phyloP scores from a whole-genome alignment of 2,113 vertebrate species.

The Cyphomyrus plagiostoma region DNA sequence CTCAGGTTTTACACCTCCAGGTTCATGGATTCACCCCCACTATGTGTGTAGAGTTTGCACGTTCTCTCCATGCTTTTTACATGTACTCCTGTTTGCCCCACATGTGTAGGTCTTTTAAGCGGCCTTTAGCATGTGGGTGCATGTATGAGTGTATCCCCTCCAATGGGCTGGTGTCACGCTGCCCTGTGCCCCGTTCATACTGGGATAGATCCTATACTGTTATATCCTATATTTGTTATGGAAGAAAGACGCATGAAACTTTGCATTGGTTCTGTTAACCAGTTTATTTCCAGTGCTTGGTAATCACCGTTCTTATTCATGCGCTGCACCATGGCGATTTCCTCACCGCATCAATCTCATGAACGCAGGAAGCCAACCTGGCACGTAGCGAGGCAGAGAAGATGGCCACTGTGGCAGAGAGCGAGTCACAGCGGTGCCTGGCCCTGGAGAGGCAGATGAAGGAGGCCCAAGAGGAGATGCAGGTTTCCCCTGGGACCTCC shows the following conservation, averaged over 20 bases:
- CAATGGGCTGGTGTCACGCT: not conserved
- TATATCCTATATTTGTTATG: not conserved
- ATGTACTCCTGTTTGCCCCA: not conserved
- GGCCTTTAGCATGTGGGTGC: not conserved
- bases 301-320: not conserved
- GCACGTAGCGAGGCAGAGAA: conserved; percentile 63
- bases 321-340: not conserved
- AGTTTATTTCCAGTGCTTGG: not conserved
- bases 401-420: conserved; percentile 63
- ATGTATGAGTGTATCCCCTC: not conserved
- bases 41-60: not conserved
- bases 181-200: not conserved
- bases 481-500: not conserved
- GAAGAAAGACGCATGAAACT: not conserved
- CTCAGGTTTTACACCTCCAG: not conserved
- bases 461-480: conserved; percentile 45
- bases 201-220: not conserved
- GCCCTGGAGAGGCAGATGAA: conserved; percentile 67
- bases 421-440: conserved; percentile 61
- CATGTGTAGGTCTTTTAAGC: not conserved
- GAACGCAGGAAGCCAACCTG: conserved; percentile 69
- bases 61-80: not conserved
- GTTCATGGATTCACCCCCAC: not conserved
- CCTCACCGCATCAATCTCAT: not conserved
- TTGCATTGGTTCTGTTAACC: not conserved